phyloP scores from a whole-genome alignment of 2,888 invertebrate genomes.

The Metalampra italica region DNA sequence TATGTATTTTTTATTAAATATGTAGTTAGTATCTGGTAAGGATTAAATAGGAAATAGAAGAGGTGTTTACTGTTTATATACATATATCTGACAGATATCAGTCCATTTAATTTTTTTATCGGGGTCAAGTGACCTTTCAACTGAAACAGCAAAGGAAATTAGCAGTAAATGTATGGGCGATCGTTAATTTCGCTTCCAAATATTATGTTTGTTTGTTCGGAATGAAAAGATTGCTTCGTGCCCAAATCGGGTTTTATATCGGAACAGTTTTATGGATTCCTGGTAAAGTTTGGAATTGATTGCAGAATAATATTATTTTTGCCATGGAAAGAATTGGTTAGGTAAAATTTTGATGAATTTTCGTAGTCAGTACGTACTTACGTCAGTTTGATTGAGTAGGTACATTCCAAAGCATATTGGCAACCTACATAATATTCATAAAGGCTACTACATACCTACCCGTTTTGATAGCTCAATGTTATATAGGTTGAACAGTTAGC shows the following conservation, averaged over 20 bases:
- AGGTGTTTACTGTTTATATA: background rate
- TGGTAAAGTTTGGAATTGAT: constrained; percentile 1
- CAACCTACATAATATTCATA: too few relatives aligned
- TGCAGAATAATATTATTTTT: background rate
- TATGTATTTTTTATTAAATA: too few relatives aligned
- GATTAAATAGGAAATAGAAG: background rate
- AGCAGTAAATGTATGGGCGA: constrained; percentile 6
- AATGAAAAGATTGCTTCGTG: background rate
- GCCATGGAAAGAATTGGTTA: background rate
- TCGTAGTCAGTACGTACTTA: too few relatives aligned
- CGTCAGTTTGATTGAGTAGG: too few relatives aligned
- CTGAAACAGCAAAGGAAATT: constrained; percentile 4
- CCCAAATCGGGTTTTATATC: background rate
- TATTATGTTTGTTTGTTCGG: constrained; percentile 5
- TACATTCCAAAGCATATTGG: too few relatives aligned
- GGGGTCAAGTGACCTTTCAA: background rate
- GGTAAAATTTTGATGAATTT: background rate
- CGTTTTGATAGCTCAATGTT: too few relatives aligned
- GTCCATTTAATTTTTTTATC: background rate
- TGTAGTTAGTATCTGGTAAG: too few relatives aligned
- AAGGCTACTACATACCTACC: too few relatives aligned
- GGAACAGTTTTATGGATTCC: constrained; percentile 3
- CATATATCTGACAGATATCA: background rate
- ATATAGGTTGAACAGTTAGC: too few relatives aligned
- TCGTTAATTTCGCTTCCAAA: constrained; percentile 3